Evolutionary conservation across 2,888 invertebrate species (phyloP).

Genomic region (Phymatocera aterrima): DNA sequence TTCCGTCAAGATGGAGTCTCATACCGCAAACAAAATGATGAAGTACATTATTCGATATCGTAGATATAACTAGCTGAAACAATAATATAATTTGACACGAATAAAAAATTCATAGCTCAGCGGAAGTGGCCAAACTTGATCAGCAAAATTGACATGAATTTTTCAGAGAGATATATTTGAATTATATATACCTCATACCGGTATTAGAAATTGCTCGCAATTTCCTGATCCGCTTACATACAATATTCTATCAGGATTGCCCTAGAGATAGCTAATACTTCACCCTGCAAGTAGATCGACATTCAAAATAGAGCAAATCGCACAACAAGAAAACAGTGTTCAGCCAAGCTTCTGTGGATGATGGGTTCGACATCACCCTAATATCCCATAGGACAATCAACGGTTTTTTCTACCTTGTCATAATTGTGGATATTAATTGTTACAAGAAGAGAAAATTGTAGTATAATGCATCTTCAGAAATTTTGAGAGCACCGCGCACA

Average conservation of each 20-base stretch:
- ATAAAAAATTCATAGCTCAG: constrained; percentile 1
- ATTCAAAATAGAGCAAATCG: too few species aligned
- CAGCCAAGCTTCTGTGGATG: too few species aligned
- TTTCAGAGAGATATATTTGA: constrained; percentile 8
- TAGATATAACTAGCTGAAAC: not conserved
- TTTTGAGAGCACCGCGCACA: too few species aligned
- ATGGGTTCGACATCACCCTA: too few species aligned
- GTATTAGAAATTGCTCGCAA: constrained; percentile 1
- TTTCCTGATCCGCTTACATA: not conserved
- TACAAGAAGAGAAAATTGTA: too few species aligned
- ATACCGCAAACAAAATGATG: not conserved
- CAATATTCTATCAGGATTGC: constrained; percentile 27
- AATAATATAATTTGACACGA: not conserved
- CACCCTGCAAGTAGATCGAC: constrained; percentile 18
- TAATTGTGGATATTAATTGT: too few species aligned
- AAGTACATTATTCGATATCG: not conserved
- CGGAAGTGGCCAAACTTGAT: not conserved
- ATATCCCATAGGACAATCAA: too few species aligned
- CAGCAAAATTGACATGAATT: not conserved
- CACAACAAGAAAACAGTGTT: not conserved
- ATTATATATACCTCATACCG: not conserved
- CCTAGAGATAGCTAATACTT: not conserved
- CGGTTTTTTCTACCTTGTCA: too few species aligned
- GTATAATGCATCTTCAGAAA: too few species aligned
- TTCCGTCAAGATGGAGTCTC: not conserved